Evolutionary conservation across 2,113 vertebrate species (phyloP), one percentile per base, ranked within the genome.

Genomic region (Psephotus haematonotus): DNA sequence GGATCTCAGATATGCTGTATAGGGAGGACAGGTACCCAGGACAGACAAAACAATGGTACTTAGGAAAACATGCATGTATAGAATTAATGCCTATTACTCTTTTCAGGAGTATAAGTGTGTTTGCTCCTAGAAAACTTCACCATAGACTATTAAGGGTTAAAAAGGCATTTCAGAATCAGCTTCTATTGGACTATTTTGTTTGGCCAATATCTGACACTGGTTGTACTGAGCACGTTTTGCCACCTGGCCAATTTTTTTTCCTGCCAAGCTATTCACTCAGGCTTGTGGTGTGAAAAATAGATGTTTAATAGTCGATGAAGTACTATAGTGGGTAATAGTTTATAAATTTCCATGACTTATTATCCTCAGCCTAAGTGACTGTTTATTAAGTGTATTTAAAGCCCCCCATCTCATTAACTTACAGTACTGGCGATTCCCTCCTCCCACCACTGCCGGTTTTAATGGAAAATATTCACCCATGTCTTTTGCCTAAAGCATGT

Each of bases 291-390:
- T 98, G 97, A 98, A 98, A 98, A 98, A 92, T 70, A 39, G 84
- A 97, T 97, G 95, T 97, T 98, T 98, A 98, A 97, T 97, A 97
- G 97, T 94, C 97, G 97, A 94, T 96, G 96, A 97, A 98, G 97
- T 94, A 97, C 93, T 93, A 74, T 92, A 96, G 96, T 92, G 74
- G 94, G 94, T 91, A 97, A 97, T 97, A 98, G 97, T 97, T 97
- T 98, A 97, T 98, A 97, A 97, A 98, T 98, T 97, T 97, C 94
- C 96, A 97, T 97, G 96, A 98, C 96, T 97, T 98, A 97, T 94
- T 98, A 98, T 94, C 87, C 13, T 88, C 72, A 88, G 87, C 88
- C 77, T 97, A 97, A 95, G 96, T 96, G 95, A 94, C 96, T 97
- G 83, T 98, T 97, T 97, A 97, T 97, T 97, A 97, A 96, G 94